These are phyloP conservation scores for Tetropium fuscum DNA, from an alignment of 2,888 invertebrate species.

Conservation along the genomic window DNA sequence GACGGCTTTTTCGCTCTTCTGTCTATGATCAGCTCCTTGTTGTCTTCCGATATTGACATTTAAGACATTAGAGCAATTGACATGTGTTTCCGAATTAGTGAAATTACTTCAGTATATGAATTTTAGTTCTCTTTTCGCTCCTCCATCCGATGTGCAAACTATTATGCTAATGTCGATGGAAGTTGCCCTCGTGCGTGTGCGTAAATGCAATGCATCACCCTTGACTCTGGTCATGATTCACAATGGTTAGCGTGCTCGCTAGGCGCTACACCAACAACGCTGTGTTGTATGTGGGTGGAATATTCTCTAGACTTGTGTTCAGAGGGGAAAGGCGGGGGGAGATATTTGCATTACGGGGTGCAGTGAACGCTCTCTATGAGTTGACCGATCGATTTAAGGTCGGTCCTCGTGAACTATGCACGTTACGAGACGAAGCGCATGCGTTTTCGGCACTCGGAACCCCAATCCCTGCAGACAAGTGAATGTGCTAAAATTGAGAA, in stretches of 20 bases:
- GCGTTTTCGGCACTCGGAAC: constrained; percentile 12
- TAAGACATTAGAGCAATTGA: too few relatives aligned
- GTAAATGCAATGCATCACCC: constrained; percentile 22
- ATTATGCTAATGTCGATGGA: neutral
- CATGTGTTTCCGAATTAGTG: too few relatives aligned
- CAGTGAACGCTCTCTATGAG: constrained; percentile 43
- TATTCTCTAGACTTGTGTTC: constrained; percentile 13
- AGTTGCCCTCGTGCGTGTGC: constrained; percentile 18
- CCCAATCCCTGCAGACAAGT: constrained; percentile 17
- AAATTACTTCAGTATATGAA: too few relatives aligned
- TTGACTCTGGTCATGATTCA: constrained; percentile 34
- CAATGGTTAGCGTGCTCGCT: constrained; percentile 8
- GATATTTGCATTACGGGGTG: constrained; percentile 45
- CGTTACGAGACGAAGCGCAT: constrained; percentile 14
- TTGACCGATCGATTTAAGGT: constrained; percentile 34
- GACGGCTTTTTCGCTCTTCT: too few relatives aligned
- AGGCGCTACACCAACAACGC: constrained; percentile 17
- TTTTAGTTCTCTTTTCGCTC: too few relatives aligned
- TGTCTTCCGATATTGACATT: too few relatives aligned
- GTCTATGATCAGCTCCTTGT: too few relatives aligned
- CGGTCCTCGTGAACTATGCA: constrained; percentile 29
- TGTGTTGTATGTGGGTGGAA: constrained; percentile 32
- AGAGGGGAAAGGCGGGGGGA: constrained; percentile 19
- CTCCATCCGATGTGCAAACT: too few relatives aligned
- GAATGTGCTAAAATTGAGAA: constrained; percentile 31